Base-by-base conservation (phyloP, 2,888 invertebrate species). In the Aradus depressus region DNA sequence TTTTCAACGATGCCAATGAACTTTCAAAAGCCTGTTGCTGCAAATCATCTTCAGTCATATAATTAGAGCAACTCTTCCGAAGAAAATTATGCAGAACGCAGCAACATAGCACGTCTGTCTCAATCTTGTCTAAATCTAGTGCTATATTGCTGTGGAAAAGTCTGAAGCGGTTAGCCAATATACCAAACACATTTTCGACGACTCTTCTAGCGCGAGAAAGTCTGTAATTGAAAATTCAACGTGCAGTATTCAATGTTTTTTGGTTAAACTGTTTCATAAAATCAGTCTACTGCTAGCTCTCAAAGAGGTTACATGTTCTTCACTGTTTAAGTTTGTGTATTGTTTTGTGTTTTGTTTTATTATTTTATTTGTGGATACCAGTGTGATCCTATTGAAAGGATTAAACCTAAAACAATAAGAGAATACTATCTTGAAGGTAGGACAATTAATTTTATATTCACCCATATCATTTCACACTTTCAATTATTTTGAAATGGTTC, bases 1-100 rank as follows among this genome's bases (percentile, higher is more conserved):
- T 19, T 35, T 21, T 26, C 22, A 35, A 19, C n/a, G 47, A n/a
- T 14, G 44, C 34, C 44, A 44, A 44, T 21, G 44, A 18, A 28
- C 19, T 37, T 25, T 48, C 52, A 21, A 37, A 35, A 12, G 28
- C 28, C 10, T 45, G 28, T 19, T 47, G 38, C 23, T 45, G 21
- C 43, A 35, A 26, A 21, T 51, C 45, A 21, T 35, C 26, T 3
- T 22, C 34, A 44, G 50, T 19, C 14, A 45, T 14, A 12, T 47
- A 25, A 19, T 23, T 21, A 4, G 47, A 18, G 8, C 38, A 44
- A n/a, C 48, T 52, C 26, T 37, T 49, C 4, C 52, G 48, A 23
- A 52, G 41, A 26, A 38, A 52, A 42, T 52, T 52, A 35, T 52
- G 52, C 10, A 52, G 48, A 28, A 41, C 14, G 42, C 52, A 52